These are phyloP conservation scores for Hypomecis punctinalis DNA, from an alignment of 2,888 invertebrate genomes.

Conservation along the genomic window DNA sequence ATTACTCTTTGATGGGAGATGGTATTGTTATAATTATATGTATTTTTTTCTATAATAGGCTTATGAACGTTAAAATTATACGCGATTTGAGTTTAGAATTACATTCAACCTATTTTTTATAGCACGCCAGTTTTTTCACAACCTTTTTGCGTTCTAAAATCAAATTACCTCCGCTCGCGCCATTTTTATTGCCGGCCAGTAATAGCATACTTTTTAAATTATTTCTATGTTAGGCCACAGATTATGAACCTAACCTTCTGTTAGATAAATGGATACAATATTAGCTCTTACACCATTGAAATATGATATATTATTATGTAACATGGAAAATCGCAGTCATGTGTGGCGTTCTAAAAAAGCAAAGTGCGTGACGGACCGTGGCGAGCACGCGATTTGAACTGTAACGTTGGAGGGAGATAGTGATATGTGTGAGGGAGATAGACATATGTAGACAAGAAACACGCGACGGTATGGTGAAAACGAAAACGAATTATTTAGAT, in stretches of 20 bases:
- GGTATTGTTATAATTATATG: no score
- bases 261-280: conserved; percentile 12
- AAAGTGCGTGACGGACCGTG: conserved; percentile 51
- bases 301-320: conserved; percentile 32
- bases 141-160: conserved; percentile 6
- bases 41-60: no score
- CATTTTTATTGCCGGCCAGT: conserved; percentile 25
- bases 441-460: conserved; percentile 14
- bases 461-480: conserved; percentile 29
- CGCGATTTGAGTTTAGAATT: conserved; percentile 3
- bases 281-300: conserved; percentile 25
- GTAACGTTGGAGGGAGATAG: conserved; percentile 41
- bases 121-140: not conserved
- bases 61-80: not conserved
- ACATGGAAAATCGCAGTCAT: conserved; percentile 35
- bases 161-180: conserved; percentile 14
- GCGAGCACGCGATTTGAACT: conserved; percentile 37
- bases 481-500: conserved; percentile 21
- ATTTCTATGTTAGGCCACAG: conserved; percentile 17
- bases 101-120: not conserved
- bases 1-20: no score
- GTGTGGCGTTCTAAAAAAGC: conserved; percentile 52
- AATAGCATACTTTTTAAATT: conserved; percentile 11
- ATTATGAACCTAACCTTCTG: conserved; percentile 19
- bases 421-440: conserved; percentile 12